These are phyloP conservation scores for Tylochromis polylepis DNA, from an alignment of 2,113 vertebrate species.

Conservation along the genomic window DNA sequence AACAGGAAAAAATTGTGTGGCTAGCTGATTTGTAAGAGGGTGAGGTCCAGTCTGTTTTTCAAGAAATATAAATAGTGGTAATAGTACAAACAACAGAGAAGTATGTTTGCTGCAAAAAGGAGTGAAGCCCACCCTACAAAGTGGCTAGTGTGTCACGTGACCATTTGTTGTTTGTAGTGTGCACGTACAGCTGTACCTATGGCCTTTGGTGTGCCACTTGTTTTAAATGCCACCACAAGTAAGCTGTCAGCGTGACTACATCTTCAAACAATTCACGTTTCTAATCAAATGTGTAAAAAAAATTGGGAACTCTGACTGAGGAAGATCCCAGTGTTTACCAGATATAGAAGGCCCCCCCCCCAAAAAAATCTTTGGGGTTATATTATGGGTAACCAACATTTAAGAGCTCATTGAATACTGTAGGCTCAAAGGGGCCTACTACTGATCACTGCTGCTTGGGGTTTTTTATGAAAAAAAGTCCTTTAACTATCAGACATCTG, in stretches of 20 bases:
- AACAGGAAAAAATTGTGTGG: background rate
- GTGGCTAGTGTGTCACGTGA: no score
- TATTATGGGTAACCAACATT: background rate
- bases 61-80: background rate
- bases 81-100: background rate
- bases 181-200: no score
- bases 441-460: background rate
- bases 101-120: rapidly evolving
- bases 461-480: background rate
- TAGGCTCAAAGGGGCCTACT: background rate
- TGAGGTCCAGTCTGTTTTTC: background rate
- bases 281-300: background rate
- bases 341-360: background rate
- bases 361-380: background rate
- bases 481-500: background rate
- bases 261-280: background rate
- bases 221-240: background rate
- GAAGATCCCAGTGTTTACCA: background rate
- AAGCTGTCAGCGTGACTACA: background rate
- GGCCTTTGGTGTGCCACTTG: background rate
- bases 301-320: background rate
- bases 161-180: no score
- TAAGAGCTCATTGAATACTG: background rate
- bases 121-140: background rate
- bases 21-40: background rate